Conservation (phyloP, 2,113 vertebrate genomes). For the Oceanodroma tethys region DNA sequence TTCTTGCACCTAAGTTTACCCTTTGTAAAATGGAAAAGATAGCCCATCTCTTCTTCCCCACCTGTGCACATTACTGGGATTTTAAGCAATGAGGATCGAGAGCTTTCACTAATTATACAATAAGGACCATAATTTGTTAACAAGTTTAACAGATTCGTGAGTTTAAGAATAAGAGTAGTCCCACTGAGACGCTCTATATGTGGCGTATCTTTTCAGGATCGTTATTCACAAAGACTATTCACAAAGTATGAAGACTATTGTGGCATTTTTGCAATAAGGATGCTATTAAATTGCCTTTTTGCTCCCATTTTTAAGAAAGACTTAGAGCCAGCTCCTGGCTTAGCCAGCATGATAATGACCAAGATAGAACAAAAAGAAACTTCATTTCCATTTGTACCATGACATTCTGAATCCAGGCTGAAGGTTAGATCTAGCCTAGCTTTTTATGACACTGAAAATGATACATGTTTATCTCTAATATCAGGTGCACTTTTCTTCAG, state of each 20-base stretch:
- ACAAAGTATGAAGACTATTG: background rate
- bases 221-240: background rate
- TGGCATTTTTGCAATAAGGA: background rate
- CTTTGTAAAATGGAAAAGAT: background rate
- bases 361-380: background rate
- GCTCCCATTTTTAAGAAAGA: background rate
- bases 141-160: background rate
- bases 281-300: background rate
- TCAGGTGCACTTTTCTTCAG: slow-evolving; percentile 17
- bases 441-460: background rate
- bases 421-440: background rate
- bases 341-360: background rate
- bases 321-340: background rate
- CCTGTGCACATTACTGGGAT: background rate
- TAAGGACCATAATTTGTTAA: background rate
- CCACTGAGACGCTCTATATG: background rate
- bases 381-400: background rate
- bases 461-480: slow-evolving; percentile 6
- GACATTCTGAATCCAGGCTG: background rate
- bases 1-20: background rate
- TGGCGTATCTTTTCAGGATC: background rate
- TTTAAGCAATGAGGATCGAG: background rate
- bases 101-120: background rate
- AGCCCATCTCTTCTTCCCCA: background rate
- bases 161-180: background rate